Evolutionary conservation across 2,797 vertebrate species (phyloP), one percentile per base, ranked within the genome.

Genomic region (Galagoides demidoff): DNA sequence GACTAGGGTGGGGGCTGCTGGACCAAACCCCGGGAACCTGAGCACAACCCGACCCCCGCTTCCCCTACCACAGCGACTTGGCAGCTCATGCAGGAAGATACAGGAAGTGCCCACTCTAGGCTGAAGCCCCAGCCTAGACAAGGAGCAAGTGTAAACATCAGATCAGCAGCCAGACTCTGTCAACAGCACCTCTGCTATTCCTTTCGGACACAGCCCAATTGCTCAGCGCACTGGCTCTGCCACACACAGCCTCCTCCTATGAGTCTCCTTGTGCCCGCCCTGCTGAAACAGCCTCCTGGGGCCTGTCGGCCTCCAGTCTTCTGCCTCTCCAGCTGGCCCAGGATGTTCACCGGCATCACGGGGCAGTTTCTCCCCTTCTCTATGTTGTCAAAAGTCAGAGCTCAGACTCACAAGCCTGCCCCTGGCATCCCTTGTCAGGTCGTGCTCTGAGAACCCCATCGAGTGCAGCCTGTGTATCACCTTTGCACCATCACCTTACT

Each of bases 91-190:
- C n/a, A 59, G 55, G 23, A 89, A 4, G 29, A 55, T 64, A 19
- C 66, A 13, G 20, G 20, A 79, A 43, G 20, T n/a, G 29, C 43
- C 68, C 10, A 0, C 59, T 39, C 66, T 19, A 25, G 37, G 17
- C 27, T n/a, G 59, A 61, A 86, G 23, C 10, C 27, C 14, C 45
- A 52, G 39, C 17, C 45, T 37, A 22, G 17, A 23, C 71, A 39
- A 34, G 19, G 20, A 61, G 13, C 1, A 8, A 27, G 16, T 0
- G 27, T 16, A 34, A n/a, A 39, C 3, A 1, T 3, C 1, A 1
- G 7, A 7, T 61, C 29, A 25, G n/a, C 5, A n/a, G n/a, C 29
- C 23, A 17, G 16, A 2, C 19, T 39, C n/a, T 7, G 13, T 6
- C 2, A 3, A 7, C 0, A 3, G 4, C 7, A 25, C 61, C 43